Base-by-base conservation (phyloP, 1,140 invertebrate genomes). In the Aphaenogaster floridana region DNA sequence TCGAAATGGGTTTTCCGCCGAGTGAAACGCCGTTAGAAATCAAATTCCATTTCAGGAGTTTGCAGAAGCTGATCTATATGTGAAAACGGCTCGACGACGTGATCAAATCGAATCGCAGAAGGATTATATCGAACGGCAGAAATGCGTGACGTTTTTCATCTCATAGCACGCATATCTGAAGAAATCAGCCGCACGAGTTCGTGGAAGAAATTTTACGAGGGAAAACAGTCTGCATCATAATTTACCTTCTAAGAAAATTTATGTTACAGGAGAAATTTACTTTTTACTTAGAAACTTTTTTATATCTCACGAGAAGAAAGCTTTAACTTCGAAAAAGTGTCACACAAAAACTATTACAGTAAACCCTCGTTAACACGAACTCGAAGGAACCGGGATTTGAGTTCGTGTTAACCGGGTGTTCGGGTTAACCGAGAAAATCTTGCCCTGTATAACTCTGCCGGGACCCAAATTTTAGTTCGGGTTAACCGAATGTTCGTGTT, bases 21-120 rank as follows among this genome's bases (percentile, higher is more conserved):
- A 87, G 90, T 88, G 87, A 93, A 92, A 93, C 89, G 89, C 89
- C 89, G 93, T 93, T 93, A 93, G 92, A 93, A 94, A 93, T 93
- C 90, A 90, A 89, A 93, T 90, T 93, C 91, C 90, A 88, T 93
- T 93, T 93, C 90, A 83, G 90, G 81, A 86, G 61, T 69, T 85
- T 69, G 54, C 61, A 68, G 88, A 83, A 87, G 48, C 15, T 13
- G 54, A 68, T 76, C 68, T 45, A 69, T 80, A 50, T 28, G 6
- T 15, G 68, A 72, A 45, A 84, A 76, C 28, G 11, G 7, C 69
- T 42, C 71, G 42, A 21, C 57, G 45, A 86, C 61, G 71, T 77
- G 69, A 76, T 11, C 71, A 80, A 89, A 89, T 76, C 84, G 68
- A 86, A 89, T 89, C 63, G 88, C 69, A 13, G 21, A 3, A 39